These are phyloP conservation scores for Lysiphlebus fabarum DNA, from an alignment of 1,140 invertebrate species.

Conservation along the genomic window DNA sequence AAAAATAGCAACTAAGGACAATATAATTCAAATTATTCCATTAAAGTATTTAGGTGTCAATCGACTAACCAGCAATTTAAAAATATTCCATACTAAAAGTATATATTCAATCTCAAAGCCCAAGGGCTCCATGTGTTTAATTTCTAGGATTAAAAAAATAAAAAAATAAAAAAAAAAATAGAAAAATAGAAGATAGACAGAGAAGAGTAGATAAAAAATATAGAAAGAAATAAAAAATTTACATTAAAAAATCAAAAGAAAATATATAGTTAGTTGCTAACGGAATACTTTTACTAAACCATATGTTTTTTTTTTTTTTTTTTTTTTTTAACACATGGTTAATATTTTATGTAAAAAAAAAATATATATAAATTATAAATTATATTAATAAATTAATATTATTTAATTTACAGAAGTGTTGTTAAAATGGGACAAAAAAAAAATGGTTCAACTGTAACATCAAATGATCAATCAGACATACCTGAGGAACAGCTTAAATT, in stretches of 20 bases:
- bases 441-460: slow-evolving; percentile 31
- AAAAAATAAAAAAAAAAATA: background rate
- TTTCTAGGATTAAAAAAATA: background rate
- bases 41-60: slow-evolving; percentile 55
- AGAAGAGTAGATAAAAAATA: no score
- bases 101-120: no score
- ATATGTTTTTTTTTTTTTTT: no score
- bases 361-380: no score
- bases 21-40: slow-evolving; percentile 53
- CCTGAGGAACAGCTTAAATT: slow-evolving; percentile 46
- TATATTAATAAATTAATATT: background rate
- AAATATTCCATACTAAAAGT: slow-evolving; percentile 44
- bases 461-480: slow-evolving; percentile 27
- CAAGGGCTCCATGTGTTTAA: background rate
- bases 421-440: slow-evolving; percentile 45
- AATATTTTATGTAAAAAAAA: no score
- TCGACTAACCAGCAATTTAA: slow-evolving; percentile 51
- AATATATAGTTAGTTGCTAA: no score
- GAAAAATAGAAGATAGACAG: background rate
- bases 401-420: slow-evolving; percentile 38
- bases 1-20: slow-evolving; percentile 53
- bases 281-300: no score
- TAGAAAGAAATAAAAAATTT: no score
- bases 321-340: no score
- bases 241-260: no score